Evolutionary conservation across 2,797 vertebrate species (phyloP), one percentile per base, ranked within the genome.

Genomic region (Helarctos malayanus): DNA sequence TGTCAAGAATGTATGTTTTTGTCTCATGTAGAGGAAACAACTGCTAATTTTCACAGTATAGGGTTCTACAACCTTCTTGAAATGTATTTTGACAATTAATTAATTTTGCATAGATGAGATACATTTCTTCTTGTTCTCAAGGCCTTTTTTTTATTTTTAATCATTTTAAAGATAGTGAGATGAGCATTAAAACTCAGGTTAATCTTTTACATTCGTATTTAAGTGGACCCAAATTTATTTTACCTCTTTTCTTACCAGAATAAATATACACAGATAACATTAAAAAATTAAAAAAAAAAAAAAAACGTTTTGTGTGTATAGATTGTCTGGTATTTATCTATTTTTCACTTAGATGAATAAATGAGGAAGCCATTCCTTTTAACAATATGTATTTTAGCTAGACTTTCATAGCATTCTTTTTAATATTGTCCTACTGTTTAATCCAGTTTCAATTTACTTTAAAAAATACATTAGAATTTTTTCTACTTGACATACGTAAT

Each of bases 81-180:
- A 86, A 83, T 89, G 7, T 81, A 80, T 93, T 95, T 95, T 54
- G 16, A 81, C 97, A 96, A 47, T 93, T 95, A 96, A 47, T 93
- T 95, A 76, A 83, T 94, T 95, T 96, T 76, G 25, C 54, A 65
- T 38, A 92, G 4, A 91, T 85, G 10, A 86, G 19, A 68, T 45
- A 63, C 6, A 84, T 84, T 96, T 91, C 49, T 85, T 81, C 15
- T 82, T 76, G 38, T 6, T 76, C 4, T 89, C 79, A 97, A 91
- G 27, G 57, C 18, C 57, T 6, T 65, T 47, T 96, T 94, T 63
- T 54, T 10, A 61, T 90, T 90, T 97, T 76, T 49, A 92, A 89
- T 45, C 13, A 59, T 78, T 76, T 95, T 29, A 83, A 95, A 94
- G 10, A 52, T 80, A 92, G 69, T 54, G n/a, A 52, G 27, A 59